Percentiles rank a stretch among this genome's conserved stretches.
These are phyloP conservation scores for Maconellicoccus hirsutus DNA, from an alignment of 1,140 invertebrate species.

Conservation along the genomic window DNA sequence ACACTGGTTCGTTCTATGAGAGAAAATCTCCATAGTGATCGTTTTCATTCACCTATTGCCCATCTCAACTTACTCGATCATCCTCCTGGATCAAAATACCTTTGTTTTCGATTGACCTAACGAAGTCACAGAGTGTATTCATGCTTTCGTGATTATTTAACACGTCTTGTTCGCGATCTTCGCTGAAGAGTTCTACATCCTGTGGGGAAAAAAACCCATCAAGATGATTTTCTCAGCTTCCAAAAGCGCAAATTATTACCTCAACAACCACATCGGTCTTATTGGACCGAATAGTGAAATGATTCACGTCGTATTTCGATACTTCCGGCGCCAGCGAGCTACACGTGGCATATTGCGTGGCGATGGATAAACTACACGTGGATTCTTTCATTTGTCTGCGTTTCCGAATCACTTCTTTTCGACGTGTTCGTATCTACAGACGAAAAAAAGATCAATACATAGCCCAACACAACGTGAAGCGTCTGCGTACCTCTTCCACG, in stretches of 20 bases:
- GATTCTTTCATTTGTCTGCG: neutral
- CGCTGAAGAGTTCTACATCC: neutral
- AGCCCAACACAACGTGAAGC: too few species aligned
- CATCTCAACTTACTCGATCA: too few species aligned
- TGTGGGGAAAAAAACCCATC: too few species aligned
- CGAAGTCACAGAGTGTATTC: neutral
- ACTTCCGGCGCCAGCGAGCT: neutral
- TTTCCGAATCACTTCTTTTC: neutral
- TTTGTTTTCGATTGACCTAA: neutral
- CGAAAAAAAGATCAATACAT: too few species aligned
- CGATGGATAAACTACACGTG: neutral
- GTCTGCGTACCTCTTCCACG: neutral
- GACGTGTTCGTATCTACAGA: neutral
- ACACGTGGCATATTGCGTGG: neutral
- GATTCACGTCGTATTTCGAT: neutral
- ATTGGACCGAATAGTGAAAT: neutral
- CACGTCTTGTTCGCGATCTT: neutral
- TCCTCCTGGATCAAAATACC: neutral
- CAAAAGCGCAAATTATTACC: neutral
- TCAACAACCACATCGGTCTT: neutral
- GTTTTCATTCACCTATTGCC: too few species aligned
- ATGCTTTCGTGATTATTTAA: constrained; percentile 4
- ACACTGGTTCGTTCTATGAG: neutral
- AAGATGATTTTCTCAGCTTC: neutral
- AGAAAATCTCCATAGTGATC: neutral